phyloP scores from a whole-genome alignment of 2,797 vertebrate species.

The Limosa lapponica region DNA sequence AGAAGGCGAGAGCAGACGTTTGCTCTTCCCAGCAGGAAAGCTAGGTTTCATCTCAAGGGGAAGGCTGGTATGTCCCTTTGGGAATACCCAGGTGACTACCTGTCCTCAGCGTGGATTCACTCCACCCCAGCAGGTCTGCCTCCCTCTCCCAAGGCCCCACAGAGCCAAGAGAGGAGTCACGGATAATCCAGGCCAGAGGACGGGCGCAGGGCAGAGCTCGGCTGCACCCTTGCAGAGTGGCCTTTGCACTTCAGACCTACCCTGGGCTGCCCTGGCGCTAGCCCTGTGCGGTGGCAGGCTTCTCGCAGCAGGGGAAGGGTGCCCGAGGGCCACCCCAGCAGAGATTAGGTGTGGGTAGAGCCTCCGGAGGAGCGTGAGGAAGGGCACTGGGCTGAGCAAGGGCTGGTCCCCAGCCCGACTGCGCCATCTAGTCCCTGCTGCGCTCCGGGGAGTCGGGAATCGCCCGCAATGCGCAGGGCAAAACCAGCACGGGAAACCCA shows the following conservation, averaged over 20 bases:
- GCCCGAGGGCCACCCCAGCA: neutral
- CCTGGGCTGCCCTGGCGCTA: rapidly evolving
- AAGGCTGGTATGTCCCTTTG: neutral
- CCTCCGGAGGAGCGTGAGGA: rapidly evolving
- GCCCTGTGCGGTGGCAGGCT: neutral
- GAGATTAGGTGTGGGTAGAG: neutral
- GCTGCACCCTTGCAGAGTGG: neutral
- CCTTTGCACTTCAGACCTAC: neutral
- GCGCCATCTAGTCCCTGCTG: constrained; percentile 40
- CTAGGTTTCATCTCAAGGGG: neutral
- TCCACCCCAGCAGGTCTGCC: neutral
- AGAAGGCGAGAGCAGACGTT: neutral
- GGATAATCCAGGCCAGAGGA: neutral
- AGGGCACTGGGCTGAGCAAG: neutral
- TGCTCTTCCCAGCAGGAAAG: neutral
- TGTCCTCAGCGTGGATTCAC: rapidly evolving
- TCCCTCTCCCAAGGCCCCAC: neutral
- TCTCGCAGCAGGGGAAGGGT: neutral
- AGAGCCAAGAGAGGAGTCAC: neutral
- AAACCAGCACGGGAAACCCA: rapidly evolving
- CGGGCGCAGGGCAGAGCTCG: neutral
- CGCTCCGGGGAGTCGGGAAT: rapidly evolving
- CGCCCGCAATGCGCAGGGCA: rapidly evolving
- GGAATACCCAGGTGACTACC: neutral
- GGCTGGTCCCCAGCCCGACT: neutral